Evolutionary conservation across 2,113 vertebrate species (phyloP).

Genomic region (Alosa alosa): DNA sequence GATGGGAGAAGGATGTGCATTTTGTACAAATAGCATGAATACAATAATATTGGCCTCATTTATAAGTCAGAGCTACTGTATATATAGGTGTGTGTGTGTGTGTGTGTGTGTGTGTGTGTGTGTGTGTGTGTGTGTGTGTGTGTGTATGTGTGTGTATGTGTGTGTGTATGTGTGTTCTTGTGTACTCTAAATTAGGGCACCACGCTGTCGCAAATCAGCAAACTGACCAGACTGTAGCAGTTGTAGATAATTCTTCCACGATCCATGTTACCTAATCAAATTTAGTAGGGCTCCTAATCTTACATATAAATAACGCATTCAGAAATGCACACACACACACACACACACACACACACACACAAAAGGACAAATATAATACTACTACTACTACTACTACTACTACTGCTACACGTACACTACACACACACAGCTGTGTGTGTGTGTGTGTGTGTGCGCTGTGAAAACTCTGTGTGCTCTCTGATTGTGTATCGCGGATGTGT

Average conservation of each 20-base stretch:
- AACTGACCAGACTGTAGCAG: not conserved
- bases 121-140: not conserved
- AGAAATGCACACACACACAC: not conserved
- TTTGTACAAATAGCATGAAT: no score
- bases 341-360: slow-evolving; percentile 26
- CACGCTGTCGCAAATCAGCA: not conserved
- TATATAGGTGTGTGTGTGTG: not conserved
- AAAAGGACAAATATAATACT: not conserved
- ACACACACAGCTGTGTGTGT: not conserved
- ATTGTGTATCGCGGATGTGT: not conserved
- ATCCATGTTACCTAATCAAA: not conserved
- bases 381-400: no score
- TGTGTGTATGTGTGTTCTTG: not conserved
- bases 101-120: no score
- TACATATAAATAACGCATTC: not conserved
- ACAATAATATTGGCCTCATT: no score
- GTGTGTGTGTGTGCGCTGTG: not conserved
- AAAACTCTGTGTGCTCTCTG: not conserved
- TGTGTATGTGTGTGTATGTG: not conserved
- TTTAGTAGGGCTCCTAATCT: not conserved
- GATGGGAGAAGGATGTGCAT: not conserved
- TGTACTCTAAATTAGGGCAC: not conserved
- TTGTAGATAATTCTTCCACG: not conserved
- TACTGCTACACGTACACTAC: no score
- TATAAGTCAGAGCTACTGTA: not conserved